These are phyloP conservation scores for Nycticebus coucang DNA, from an alignment of 2,113 vertebrate genomes.

Conservation along the genomic window DNA sequence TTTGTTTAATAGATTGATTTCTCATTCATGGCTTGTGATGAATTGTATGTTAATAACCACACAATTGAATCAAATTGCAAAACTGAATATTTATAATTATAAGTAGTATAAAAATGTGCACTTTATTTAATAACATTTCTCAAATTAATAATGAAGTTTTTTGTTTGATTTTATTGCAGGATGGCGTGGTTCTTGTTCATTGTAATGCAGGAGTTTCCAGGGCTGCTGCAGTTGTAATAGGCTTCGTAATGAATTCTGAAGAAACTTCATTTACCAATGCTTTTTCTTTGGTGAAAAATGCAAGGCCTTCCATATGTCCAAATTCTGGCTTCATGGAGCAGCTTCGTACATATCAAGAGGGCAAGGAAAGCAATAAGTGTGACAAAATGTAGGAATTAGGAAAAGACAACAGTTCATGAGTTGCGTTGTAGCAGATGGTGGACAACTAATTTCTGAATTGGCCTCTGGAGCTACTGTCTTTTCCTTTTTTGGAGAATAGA, in stretches of 20 bases:
- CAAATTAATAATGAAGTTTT: slow-evolving; percentile 25
- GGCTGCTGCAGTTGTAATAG: slow-evolving; percentile 91
- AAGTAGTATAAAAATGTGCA: not conserved
- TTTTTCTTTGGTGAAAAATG: slow-evolving; percentile 91
- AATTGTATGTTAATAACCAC: slow-evolving; percentile 50
- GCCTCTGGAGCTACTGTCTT: not conserved
- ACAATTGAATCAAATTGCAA: not conserved
- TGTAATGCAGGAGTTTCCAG: slow-evolving; percentile 97
- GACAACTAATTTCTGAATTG: slow-evolving; percentile 48
- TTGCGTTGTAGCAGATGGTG: not conserved
- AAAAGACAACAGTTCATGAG: slow-evolving; percentile 23
- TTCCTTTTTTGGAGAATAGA: not conserved
- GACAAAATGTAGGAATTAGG: slow-evolving; percentile 50
- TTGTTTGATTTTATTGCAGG: slow-evolving; percentile 84
- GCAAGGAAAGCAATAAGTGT: slow-evolving; percentile 68
- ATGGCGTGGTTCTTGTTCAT: slow-evolving; percentile 94
- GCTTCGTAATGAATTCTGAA: slow-evolving; percentile 94
- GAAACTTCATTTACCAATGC: slow-evolving; percentile 90
- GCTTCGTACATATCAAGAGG: slow-evolving; percentile 89
- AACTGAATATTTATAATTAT: slow-evolving; percentile 19
- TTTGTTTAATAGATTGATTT: not conserved
- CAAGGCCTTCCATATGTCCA: slow-evolving; percentile 90
- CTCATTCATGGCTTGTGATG: not conserved
- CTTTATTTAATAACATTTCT: not conserved
- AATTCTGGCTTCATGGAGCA: slow-evolving; percentile 97